A percentile compares a stretch with the other conserved stretches of the same genome.
These are phyloP conservation scores for Dynastes maya DNA, from an alignment of 2,888 invertebrate species.

Conservation along the genomic window DNA sequence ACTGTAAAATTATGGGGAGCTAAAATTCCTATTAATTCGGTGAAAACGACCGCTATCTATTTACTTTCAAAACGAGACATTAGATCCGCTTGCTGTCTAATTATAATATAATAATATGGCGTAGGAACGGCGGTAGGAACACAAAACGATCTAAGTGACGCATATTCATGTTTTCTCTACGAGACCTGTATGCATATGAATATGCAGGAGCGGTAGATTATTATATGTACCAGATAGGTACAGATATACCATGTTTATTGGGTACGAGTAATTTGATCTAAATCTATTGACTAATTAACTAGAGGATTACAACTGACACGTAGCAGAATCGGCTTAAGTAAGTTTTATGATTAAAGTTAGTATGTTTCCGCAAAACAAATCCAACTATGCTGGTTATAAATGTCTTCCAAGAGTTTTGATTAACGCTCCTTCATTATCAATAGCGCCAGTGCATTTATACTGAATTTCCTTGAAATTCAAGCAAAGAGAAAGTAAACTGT, in stretches of 20 bases:
- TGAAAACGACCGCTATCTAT: neutral
- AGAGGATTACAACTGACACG: conserved; percentile 15
- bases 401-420: too few species aligned
- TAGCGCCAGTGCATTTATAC: too few species aligned
- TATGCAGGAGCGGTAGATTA: conserved; percentile 12
- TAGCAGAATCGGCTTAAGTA: conserved; percentile 27
- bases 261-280: conserved; percentile 27
- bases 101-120: conserved; percentile 33
- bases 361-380: neutral
- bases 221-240: conserved; percentile 5
- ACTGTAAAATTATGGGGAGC: neutral
- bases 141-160: neutral
- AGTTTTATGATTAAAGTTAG: neutral
- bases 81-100: neutral
- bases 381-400: too few species aligned
- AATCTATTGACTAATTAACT: conserved; percentile 34
- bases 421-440: too few species aligned
- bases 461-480: too few species aligned
- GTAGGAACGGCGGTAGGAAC: neutral
- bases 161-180: neutral
- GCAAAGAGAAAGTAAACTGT: too few species aligned
- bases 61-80: neutral
- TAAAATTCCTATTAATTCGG: neutral
- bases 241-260: conserved; percentile 18
- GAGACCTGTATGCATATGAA: neutral